Conservation (phyloP, 2,888 invertebrate species). For the Caenorhabditis sp. region DNA sequence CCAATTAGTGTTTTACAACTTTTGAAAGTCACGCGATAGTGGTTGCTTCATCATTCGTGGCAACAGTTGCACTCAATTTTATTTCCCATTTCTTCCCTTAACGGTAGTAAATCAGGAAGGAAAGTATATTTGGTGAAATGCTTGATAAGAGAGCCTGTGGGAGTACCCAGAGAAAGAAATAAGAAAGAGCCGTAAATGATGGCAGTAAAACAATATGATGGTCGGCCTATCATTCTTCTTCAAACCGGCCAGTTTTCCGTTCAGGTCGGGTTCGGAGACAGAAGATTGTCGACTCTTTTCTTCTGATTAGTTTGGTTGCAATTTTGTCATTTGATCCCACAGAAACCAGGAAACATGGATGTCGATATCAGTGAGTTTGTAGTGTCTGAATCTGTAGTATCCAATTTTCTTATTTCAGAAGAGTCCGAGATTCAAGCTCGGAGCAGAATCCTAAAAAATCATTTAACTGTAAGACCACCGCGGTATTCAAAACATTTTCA, state of each 20-base stretch:
- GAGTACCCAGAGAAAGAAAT: constrained; percentile 52
- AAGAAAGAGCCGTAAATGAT: constrained; percentile 57
- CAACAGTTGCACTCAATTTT: constrained; percentile 18
- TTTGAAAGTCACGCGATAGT: constrained; percentile 36
- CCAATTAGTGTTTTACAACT: constrained; percentile 36
- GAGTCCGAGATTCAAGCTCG: constrained; percentile 73
- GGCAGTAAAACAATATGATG: constrained; percentile 62
- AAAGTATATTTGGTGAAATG: constrained; percentile 32
- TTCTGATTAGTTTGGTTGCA: neutral
- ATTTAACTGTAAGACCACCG: constrained; percentile 62
- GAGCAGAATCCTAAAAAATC: constrained; percentile 71
- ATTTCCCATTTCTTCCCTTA: constrained; percentile 1
- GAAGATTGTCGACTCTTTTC: constrained; percentile 20
- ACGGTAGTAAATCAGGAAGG: constrained; percentile 59
- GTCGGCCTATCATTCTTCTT: constrained; percentile 57
- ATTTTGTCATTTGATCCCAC: neutral
- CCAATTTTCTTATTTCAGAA: constrained; percentile 40
- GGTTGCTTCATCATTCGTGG: constrained; percentile 47
- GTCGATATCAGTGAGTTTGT: constrained; percentile 55
- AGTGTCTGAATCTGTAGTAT: neutral
- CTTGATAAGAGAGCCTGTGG: constrained; percentile 44
- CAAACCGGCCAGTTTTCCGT: constrained; percentile 31
- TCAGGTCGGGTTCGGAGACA: constrained; percentile 60
- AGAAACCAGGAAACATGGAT: constrained; percentile 34
- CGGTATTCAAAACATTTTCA: neutral